phyloP scores from a whole-genome alignment of 35 echinoderm and acorn worm species.

The Ptychodera flava region DNA sequence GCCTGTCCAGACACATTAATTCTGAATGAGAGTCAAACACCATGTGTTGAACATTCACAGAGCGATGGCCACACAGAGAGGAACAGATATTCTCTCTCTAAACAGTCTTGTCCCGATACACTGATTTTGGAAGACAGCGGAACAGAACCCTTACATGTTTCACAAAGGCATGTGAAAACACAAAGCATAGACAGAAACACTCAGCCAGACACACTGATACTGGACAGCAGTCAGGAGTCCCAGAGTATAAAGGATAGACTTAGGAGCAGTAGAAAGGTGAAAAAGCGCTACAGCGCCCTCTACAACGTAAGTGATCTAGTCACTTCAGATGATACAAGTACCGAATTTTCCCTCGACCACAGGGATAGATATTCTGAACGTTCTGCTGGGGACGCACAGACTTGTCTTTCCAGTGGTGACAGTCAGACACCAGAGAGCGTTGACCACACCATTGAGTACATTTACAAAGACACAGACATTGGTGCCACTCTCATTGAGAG shows the following conservation, averaged over 20 bases:
- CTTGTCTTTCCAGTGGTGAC: not conserved
- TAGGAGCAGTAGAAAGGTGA: not conserved
- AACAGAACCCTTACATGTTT: not conserved
- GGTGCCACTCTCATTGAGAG: constrained; percentile 55
- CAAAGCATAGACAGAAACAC: not conserved
- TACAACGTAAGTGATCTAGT: not conserved
- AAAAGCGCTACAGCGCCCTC: not conserved
- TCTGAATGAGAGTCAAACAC: not conserved
- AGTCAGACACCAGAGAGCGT: not conserved
- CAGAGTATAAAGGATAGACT: not conserved
- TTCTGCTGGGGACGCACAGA: not conserved
- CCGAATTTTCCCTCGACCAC: not conserved
- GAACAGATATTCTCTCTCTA: no score
- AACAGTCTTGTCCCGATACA: not conserved
- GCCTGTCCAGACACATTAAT: not conserved
- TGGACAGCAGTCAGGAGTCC: not conserved
- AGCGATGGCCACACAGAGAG: no score
- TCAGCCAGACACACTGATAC: not conserved
- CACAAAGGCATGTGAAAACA: not conserved
- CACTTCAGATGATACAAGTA: not conserved
- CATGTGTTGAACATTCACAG: no score
- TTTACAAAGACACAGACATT: constrained; percentile 51
- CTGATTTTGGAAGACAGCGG: not conserved
- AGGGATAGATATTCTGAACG: not conserved
- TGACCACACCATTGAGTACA: constrained; percentile 18